Base-by-base conservation (phyloP, 2,888 invertebrate genomes). In the Chironomus tentans region DNA sequence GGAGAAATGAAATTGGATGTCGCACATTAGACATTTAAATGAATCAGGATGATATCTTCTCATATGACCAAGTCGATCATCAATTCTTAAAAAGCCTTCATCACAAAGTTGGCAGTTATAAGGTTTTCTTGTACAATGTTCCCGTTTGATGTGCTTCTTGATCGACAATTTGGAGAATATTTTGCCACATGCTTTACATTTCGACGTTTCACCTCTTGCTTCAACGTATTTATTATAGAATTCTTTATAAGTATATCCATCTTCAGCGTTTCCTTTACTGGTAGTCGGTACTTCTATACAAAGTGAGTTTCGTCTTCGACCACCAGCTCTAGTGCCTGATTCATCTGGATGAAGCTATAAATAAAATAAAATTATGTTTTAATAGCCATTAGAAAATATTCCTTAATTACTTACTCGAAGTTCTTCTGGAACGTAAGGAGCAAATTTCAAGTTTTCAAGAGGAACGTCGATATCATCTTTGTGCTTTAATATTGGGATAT, bases 51-150 rank as follows among this genome's bases (percentile, higher is more conserved):
- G 72, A 6, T 46, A 3, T 15, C 22, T 21, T 21, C 5, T 7
- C 72, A 72, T 72, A 4, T 72, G 72, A 5, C 3, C 15, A 4
- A 61, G 7, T 38, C 72, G 13, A 1, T 62, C 72, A 5, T 72
- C 72, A 2, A 15, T 7, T 61, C 38, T n/a, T 12, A 38, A 7
- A 22, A 72, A 72, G 5, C 72, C 46, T 6, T 61, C 28, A 38
- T 18, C 38, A 38, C 72, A 72, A 15, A 72, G 10, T 50, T 72
- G 61, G 15, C 72, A 72, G 38, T 50, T 50, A 24, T n/a, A 72
- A 12, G 61, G 38, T 18, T 38, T 38, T 38, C 15, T 62, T 1
- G 72, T 62, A 12, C 62, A 61, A 38, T 72, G 72, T 6, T 12
- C 6, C 1, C 62, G n/a, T 18, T 72, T 72, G 10, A 10, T 0